These are phyloP conservation scores for Rallus limicola DNA, from an alignment of 2,113 vertebrate genomes.

Conservation along the genomic window DNA sequence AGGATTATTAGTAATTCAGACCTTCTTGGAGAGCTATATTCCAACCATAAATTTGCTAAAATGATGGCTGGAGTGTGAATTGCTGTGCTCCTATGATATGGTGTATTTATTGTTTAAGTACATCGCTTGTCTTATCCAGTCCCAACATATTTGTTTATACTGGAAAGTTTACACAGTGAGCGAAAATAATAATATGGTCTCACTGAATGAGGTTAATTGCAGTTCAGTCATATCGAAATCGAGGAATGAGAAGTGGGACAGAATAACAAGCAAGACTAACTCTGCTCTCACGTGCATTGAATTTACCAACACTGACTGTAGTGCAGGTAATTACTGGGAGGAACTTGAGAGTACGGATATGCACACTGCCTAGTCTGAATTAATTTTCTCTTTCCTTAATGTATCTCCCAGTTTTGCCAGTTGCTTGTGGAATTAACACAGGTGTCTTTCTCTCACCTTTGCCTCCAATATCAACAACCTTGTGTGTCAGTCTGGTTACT, in stretches of 20 bases:
- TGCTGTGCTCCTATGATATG: neutral
- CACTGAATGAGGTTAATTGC: slow-evolving; percentile 46
- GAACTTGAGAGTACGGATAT: neutral
- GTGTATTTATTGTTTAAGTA: slow-evolving; percentile 14
- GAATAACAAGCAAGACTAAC: neutral
- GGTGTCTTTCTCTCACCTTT: neutral
- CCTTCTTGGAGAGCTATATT: neutral
- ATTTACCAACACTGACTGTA: neutral
- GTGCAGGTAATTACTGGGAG: neutral
- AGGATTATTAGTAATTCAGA: neutral
- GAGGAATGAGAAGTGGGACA: neutral
- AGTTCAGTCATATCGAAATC: neutral
- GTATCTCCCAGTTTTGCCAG: neutral
- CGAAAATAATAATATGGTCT: slow-evolving; percentile 20
- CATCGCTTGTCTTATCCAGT: neutral
- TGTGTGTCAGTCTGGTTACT: neutral
- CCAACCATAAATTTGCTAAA: neutral
- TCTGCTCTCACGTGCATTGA: neutral
- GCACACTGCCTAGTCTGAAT: neutral
- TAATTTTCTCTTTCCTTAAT: neutral
- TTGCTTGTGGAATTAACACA: neutral
- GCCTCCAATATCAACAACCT: neutral
- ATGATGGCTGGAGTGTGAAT: neutral
- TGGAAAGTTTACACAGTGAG: slow-evolving; percentile 15
- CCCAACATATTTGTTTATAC: slow-evolving; percentile 26